Conservation (phyloP, 2,888 invertebrate species). For the Bombylius major region DNA sequence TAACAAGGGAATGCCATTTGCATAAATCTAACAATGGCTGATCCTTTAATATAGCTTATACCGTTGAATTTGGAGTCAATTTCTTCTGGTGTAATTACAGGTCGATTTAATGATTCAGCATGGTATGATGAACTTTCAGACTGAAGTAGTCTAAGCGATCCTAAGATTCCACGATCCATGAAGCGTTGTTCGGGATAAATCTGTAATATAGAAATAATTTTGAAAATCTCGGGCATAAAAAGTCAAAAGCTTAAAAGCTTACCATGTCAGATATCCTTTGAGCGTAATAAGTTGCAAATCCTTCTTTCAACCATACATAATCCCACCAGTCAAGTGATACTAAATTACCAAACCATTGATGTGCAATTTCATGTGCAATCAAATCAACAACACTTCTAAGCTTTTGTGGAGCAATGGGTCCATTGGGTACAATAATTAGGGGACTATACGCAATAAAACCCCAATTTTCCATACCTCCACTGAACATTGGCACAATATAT, state of each 20-base stretch:
- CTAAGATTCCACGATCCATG: background rate
- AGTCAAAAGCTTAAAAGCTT: background rate
- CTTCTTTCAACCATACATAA: slow-evolving; percentile 11
- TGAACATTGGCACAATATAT: slow-evolving; percentile 24
- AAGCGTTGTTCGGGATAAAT: background rate
- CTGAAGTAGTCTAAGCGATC: background rate
- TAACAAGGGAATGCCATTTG: background rate
- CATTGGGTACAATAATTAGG: background rate
- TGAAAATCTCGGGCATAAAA: background rate
- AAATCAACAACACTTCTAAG: background rate
- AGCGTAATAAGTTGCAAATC: slow-evolving; percentile 9
- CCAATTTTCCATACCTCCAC: slow-evolving; percentile 12
- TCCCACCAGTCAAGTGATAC: slow-evolving; percentile 10
- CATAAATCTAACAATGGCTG: slow-evolving; percentile 8
- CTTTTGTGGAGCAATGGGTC: background rate
- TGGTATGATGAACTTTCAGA: background rate
- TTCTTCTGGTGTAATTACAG: slow-evolving; percentile 1
- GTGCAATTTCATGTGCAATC: slow-evolving; percentile 37
- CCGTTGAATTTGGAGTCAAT: slow-evolving; percentile 1
- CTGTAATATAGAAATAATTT: background rate
- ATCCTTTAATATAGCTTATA: slow-evolving; percentile 3
- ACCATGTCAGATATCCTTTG: slow-evolving; percentile 3
- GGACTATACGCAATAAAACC: slow-evolving; percentile 4
- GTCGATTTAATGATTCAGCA: background rate
- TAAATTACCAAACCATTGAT: slow-evolving; percentile 12